Conservation (phyloP, 1,140 invertebrate genomes). For the Agraylea sexmaculata region DNA sequence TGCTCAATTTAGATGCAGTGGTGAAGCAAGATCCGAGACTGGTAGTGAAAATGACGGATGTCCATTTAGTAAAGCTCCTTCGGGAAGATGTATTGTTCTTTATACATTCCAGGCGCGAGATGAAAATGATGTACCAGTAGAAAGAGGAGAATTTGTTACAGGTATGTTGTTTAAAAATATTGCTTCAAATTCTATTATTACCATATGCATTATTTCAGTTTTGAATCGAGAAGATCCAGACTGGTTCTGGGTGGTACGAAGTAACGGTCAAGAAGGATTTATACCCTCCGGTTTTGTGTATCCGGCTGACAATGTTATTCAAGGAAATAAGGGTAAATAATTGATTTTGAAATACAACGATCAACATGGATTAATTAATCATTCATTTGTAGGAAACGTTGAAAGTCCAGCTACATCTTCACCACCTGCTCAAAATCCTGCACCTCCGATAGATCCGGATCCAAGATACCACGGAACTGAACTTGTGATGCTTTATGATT, state of each 20-base stretch:
- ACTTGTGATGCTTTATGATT: conserved; percentile 88
- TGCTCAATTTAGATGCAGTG: conserved; percentile 25
- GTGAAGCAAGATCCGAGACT: conserved; percentile 45
- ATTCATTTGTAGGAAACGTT: conserved; percentile 13
- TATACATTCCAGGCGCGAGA: conserved; percentile 87
- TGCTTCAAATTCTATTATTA: background rate
- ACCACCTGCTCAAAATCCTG: conserved; percentile 19
- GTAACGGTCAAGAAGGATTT: conserved; percentile 89
- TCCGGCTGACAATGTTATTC: conserved; percentile 69
- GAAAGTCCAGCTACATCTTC: conserved; percentile 4
- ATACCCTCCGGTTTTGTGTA: conserved; percentile 92
- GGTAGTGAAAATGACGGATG: conserved; percentile 43
- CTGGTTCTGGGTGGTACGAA: conserved; percentile 90
- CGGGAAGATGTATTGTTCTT: conserved; percentile 79
- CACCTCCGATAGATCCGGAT: conserved; percentile 40
- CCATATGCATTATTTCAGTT: conserved; percentile 38
- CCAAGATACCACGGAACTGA: conserved; percentile 73
- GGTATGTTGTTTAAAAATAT: conserved; percentile 24
- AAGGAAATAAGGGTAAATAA: conserved; percentile 38
- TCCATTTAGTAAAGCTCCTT: conserved; percentile 85
- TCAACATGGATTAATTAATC: conserved; percentile 4
- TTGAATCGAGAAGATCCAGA: conserved; percentile 88
- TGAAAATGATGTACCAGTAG: conserved; percentile 89
- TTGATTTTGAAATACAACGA: background rate
- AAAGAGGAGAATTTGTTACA: conserved; percentile 87